Conservation (phyloP, 2,888 invertebrate species). For the Xanthostigma xanthostigma region DNA sequence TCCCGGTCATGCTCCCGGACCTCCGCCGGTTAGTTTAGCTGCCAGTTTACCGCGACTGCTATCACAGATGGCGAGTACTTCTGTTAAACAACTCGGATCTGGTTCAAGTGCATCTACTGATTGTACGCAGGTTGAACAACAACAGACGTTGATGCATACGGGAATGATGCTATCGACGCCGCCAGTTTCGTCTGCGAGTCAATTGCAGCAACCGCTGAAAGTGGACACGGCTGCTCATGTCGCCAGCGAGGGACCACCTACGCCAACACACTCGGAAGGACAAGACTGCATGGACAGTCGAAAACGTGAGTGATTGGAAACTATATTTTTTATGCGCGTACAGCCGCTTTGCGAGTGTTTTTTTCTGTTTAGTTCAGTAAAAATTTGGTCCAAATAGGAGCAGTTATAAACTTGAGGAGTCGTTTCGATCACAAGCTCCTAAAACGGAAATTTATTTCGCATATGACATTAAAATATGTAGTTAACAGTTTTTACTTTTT, state of each 20-base stretch:
- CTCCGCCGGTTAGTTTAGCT: slow-evolving; percentile 30
- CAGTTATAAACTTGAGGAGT: too few relatives aligned
- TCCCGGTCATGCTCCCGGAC: slow-evolving; percentile 20
- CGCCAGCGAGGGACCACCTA: slow-evolving; percentile 49
- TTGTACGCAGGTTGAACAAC: slow-evolving; percentile 12
- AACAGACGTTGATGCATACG: slow-evolving; percentile 14
- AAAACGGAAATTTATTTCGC: too few relatives aligned
- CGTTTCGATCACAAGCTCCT: too few relatives aligned
- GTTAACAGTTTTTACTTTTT: too few relatives aligned
- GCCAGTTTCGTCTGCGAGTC: slow-evolving; percentile 18
- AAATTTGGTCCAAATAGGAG: too few relatives aligned
- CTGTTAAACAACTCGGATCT: neutral
- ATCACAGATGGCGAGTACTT: slow-evolving; percentile 31
- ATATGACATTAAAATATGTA: too few relatives aligned
- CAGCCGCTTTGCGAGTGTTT: slow-evolving; percentile 16
- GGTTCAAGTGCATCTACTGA: slow-evolving; percentile 5
- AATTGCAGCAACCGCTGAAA: slow-evolving; percentile 29
- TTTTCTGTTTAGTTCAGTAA: too few relatives aligned
- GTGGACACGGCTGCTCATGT: slow-evolving; percentile 31
- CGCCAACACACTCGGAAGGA: slow-evolving; percentile 64
- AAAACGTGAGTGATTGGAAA: slow-evolving; percentile 36
- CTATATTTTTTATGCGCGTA: neutral
- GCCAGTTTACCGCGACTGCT: slow-evolving; percentile 31
- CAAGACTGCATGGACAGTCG: slow-evolving; percentile 45
- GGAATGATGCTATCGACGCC: slow-evolving; percentile 13